phyloP scores from a whole-genome alignment of 2,888 invertebrate genomes.

The Omphaloscelis lunosa region DNA sequence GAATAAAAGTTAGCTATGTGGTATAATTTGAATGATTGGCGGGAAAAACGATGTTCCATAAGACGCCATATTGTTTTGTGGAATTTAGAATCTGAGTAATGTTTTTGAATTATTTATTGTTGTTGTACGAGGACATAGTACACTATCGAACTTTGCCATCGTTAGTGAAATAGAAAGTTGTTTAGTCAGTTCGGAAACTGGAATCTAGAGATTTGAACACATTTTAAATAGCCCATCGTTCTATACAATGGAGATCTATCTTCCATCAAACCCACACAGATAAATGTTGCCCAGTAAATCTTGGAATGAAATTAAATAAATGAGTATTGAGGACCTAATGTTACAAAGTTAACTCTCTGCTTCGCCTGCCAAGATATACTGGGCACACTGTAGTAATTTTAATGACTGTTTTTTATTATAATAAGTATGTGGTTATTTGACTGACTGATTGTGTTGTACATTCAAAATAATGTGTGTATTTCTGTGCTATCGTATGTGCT shows the following conservation, averaged over 20 bases:
- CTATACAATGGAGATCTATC: background rate
- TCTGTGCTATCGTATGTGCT: slow-evolving; percentile 2
- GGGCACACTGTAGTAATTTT: slow-evolving; percentile 10
- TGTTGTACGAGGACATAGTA: background rate
- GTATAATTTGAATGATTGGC: slow-evolving; percentile 17
- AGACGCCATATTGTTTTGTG: slow-evolving; percentile 17
- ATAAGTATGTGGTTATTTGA: background rate
- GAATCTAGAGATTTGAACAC: background rate
- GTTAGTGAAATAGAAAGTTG: background rate
- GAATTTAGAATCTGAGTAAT: slow-evolving; percentile 34
- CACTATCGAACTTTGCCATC: background rate
- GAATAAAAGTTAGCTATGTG: slow-evolving; percentile 3
- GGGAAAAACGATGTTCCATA: slow-evolving; percentile 1
- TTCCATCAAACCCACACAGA: background rate
- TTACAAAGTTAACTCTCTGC: background rate
- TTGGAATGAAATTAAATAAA: background rate
- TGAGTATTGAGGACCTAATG: background rate
- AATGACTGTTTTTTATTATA: background rate
- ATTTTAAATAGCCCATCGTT: background rate
- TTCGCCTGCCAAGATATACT: slow-evolving; percentile 3
- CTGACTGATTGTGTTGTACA: slow-evolving; percentile 11
- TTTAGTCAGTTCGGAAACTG: background rate
- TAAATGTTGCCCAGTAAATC: background rate
- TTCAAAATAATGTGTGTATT: slow-evolving; percentile 1
- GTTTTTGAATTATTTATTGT: slow-evolving; percentile 4